Percentiles rank a stretch among this genome's conserved stretches.
Conservation (phyloP, 2,797 vertebrate genomes). For the Trichosurus vulpecula region DNA sequence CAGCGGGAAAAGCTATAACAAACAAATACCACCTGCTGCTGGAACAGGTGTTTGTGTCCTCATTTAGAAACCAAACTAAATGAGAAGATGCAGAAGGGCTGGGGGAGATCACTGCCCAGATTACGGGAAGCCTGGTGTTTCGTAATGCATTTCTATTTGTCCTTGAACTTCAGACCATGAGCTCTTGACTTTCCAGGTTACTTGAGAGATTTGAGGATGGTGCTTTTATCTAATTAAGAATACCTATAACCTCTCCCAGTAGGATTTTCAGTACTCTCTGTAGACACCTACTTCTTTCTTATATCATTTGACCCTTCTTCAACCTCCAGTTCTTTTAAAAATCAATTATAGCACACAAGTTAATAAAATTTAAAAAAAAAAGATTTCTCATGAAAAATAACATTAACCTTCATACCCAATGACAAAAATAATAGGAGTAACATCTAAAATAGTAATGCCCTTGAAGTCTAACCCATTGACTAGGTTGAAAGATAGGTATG, state of each 20-base stretch:
- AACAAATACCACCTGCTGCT: conserved; percentile 88
- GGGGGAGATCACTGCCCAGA: conserved; percentile 78
- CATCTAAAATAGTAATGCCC: neutral
- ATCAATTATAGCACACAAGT: conserved; percentile 46
- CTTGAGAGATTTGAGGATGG: conserved; percentile 57
- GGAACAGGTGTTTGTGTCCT: conserved; percentile 87
- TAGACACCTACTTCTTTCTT: neutral
- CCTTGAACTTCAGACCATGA: conserved; percentile 81
- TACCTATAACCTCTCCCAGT: conserved; percentile 60
- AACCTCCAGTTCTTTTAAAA: conserved; percentile 55
- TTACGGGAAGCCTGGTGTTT: conserved; percentile 69
- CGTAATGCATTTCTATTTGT: conserved; percentile 80
- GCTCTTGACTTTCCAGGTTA: conserved; percentile 69
- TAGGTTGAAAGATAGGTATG: neutral
- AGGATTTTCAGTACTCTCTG: conserved; percentile 36
- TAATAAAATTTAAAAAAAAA: neutral
- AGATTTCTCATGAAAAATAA: neutral
- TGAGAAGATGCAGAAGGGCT: conserved; percentile 80
- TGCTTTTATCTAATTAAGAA: conserved; percentile 71
- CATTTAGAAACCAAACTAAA: conserved; percentile 86
- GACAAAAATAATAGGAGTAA: neutral
- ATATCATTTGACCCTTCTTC: conserved; percentile 58
- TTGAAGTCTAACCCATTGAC: neutral
- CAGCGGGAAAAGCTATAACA: conserved; percentile 86
- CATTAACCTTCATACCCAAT: neutral